Conservation (phyloP, 2,113 vertebrate genomes). For the Leptocoma aspasia region DNA sequence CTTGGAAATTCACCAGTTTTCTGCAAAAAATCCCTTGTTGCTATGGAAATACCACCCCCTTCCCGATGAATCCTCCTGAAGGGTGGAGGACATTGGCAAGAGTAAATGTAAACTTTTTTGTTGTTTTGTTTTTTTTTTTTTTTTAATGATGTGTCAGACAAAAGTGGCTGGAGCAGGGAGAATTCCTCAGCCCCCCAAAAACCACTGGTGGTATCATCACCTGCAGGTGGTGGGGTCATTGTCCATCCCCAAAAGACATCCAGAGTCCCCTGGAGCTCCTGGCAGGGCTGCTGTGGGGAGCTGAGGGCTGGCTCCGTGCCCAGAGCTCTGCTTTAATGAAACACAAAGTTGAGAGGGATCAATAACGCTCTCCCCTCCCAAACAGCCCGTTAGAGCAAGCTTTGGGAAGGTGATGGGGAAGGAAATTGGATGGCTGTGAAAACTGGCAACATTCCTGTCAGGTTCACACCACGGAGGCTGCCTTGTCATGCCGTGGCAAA, state of each 20-base stretch:
- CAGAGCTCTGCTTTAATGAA: constrained; percentile 1
- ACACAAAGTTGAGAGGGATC: not conserved
- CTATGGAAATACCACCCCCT: constrained; percentile 80
- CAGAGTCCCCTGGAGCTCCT: not conserved
- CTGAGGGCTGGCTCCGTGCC: not conserved
- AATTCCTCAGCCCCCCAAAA: constrained; percentile 66
- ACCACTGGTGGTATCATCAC: too few relatives aligned
- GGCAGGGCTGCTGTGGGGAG: not conserved
- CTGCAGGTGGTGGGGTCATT: too few relatives aligned
- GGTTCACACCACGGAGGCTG: not conserved
- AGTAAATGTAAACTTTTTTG: constrained; percentile 70
- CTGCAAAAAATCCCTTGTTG: constrained; percentile 73
- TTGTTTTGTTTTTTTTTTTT: not conserved
- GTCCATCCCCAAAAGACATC: not conserved
- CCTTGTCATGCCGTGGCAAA: not conserved
- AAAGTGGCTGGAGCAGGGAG: constrained; percentile 54
- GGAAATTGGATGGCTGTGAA: not conserved
- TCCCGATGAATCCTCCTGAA: constrained; percentile 75
- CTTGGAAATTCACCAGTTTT: constrained; percentile 79
- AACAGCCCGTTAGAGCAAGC: not conserved
- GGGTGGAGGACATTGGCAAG: constrained; percentile 80
- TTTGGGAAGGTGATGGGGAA: not conserved
- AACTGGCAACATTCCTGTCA: not conserved
- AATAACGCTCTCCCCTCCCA: not conserved
- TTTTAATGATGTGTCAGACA: constrained; percentile 53